Base-by-base conservation (phyloP, 2,888 invertebrate species). In the Terebella lapidaria region DNA sequence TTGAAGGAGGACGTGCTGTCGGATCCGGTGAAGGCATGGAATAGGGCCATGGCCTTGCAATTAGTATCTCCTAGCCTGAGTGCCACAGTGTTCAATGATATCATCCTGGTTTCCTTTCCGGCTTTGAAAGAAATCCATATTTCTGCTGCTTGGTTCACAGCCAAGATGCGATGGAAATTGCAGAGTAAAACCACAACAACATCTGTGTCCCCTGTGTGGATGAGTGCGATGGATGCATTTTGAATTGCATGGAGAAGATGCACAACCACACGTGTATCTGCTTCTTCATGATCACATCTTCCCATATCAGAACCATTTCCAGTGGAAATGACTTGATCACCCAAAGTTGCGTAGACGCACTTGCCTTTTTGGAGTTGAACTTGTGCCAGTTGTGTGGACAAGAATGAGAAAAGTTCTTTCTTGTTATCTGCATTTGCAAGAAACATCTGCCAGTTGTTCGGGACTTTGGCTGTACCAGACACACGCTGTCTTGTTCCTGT, bases 21-120 rank as follows among this genome's bases (percentile, higher is more conserved):
- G 53, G 57, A 62, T 30, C 63, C 63, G 58, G 63, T 58, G 60
- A 63, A 54, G 22, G 61, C 60, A 53, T 63, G 58, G 27, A 62
- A 62, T 30, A 62, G 58, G 35, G 58, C 54, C 45, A 63, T 15
- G 54, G 51, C 58, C 55, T 63, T 63, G 55, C 61, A 63, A 49
- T 28, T 63, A 62, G 55, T 58, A 42, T 20, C 26, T 20, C 61
- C 63, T 45, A 63, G 26, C 27, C 30, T 52, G 54, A 42, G 30
- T 30, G 60, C 61, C 25, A 63, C 51, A 29, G 10, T 28, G 53
- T 63, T 63, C 22, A 63, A 54, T 51, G 27, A 51, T 49, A 63
- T 62, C 58, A 63, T 62, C 22, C 59, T 49, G 20, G 49, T 49
- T 10, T 5, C 20, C 45, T 59, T 59, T 59, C 58, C 59, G 5